These are phyloP conservation scores for Geophilus truncorum DNA, from an alignment of 2,888 invertebrate genomes.

Conservation along the genomic window DNA sequence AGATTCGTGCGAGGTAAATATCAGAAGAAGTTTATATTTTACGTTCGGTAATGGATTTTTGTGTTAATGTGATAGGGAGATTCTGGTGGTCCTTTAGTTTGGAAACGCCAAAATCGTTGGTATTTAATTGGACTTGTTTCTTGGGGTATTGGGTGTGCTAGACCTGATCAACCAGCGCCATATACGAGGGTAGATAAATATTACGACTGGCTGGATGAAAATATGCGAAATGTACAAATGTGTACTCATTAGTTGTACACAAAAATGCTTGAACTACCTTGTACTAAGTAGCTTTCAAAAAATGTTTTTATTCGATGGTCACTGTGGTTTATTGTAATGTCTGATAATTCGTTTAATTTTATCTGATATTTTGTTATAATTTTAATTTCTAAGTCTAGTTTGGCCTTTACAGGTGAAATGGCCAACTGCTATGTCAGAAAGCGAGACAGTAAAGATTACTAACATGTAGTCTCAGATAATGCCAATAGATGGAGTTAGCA, in stretches of 20 bases:
- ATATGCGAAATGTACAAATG: neutral
- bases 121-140: slow-evolving; percentile 42
- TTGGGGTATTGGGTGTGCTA: slow-evolving; percentile 42
- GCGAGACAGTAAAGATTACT: no score
- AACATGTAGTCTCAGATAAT: no score
- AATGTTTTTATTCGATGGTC: no score
- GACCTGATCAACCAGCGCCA: neutral
- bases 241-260: neutral
- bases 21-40: neutral
- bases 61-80: slow-evolving; percentile 34
- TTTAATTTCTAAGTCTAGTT: no score
- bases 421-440: no score
- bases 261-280: neutral
- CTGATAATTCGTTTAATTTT: no score
- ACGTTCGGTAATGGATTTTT: neutral
- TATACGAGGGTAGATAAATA: neutral
- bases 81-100: slow-evolving; percentile 42
- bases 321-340: no score
- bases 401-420: no score
- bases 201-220: neutral
- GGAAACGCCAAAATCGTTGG: slow-evolving; percentile 38
- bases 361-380: no score
- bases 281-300: neutral
- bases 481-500: no score
- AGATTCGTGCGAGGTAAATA: neutral